These are phyloP conservation scores for Malurus alboscapulatus DNA, from an alignment of 2,113 vertebrate genomes.

Conservation along the genomic window DNA sequence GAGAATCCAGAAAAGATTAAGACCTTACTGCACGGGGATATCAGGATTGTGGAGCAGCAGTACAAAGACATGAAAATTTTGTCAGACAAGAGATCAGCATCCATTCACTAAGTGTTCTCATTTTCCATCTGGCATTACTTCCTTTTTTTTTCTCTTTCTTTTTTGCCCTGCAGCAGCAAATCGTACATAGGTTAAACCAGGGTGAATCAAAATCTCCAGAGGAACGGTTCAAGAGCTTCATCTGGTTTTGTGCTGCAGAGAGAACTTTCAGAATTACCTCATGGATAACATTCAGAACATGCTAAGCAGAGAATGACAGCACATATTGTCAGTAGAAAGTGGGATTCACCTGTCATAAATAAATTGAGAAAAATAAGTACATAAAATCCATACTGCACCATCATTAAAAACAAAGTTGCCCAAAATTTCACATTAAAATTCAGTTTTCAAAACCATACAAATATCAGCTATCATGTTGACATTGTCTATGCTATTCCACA, in stretches of 20 bases:
- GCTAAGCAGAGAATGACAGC: background rate
- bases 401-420: background rate
- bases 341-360: background rate
- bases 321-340: background rate
- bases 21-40: background rate
- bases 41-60: background rate
- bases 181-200: background rate
- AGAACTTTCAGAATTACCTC: background rate
- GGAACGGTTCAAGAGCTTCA: background rate
- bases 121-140: background rate
- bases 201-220: background rate
- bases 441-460: background rate
- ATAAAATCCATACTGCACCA: background rate
- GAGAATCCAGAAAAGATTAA: background rate
- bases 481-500: background rate
- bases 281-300: background rate
- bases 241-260: background rate
- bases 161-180: background rate
- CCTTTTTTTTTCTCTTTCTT: background rate
- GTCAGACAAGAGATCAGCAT: background rate
- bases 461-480: background rate
- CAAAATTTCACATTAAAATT: background rate
- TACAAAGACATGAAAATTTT: conserved; percentile 18
- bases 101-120: background rate
- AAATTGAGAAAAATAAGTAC: background rate